A percentile compares a stretch with the other conserved stretches of the same genome.
Evolutionary conservation across 2,113 vertebrate genomes (phyloP).

Genomic region (Crotalus viridis): DNA sequence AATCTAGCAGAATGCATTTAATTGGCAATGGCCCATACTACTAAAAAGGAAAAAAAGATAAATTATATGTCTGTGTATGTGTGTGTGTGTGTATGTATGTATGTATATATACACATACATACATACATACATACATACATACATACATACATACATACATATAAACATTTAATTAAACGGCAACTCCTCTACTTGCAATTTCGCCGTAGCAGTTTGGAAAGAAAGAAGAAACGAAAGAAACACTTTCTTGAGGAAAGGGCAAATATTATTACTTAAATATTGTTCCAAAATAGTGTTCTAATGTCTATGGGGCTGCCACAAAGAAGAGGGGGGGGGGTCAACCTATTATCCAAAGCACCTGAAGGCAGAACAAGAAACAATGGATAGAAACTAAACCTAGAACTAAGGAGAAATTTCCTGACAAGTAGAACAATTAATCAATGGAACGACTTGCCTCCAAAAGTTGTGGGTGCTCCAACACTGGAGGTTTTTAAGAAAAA

Average conservation of each 20-base stretch:
- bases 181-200: not conserved
- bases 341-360: not conserved
- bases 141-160: too few species aligned
- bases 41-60: slow-evolving; percentile 6
- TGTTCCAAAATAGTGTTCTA: not conserved
- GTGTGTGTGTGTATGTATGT: too few species aligned
- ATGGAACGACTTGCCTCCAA: not conserved
- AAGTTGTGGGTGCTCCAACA: not conserved
- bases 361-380: not conserved
- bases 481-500: not conserved
- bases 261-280: not conserved
- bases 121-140: too few species aligned
- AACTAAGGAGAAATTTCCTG: not conserved
- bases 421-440: not conserved
- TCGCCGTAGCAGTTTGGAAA: slow-evolving; percentile 3
- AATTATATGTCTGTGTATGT: not conserved
- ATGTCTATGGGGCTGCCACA: not conserved
- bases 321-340: not conserved
- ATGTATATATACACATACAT: too few species aligned
- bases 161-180: too few species aligned
- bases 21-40: not conserved
- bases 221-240: slow-evolving; percentile 10
- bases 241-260: not conserved
- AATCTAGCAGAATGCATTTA: not conserved
- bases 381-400: not conserved